Percentiles rank a stretch among this genome's conserved stretches.
Conservation (phyloP, 2,888 invertebrate species). For the Brachyptera risi region DNA sequence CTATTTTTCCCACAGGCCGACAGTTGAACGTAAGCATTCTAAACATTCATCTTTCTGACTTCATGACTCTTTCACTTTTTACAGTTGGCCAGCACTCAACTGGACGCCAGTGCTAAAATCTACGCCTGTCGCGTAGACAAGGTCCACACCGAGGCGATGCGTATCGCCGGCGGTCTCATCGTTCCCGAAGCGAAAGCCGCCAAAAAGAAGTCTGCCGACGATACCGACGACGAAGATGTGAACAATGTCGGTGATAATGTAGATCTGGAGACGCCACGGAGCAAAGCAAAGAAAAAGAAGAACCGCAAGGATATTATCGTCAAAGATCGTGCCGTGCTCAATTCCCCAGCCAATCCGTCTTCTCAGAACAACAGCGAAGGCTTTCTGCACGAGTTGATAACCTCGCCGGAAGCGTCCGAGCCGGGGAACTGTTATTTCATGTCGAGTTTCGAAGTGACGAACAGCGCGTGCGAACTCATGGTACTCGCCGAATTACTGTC, state of each 20-base stretch:
- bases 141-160: conserved; percentile 73
- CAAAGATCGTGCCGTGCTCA: conserved; percentile 20
- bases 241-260: conserved; percentile 30
- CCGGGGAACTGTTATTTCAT: conserved; percentile 34
- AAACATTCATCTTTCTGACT: too few relatives aligned
- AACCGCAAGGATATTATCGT: conserved; percentile 36
- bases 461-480: conserved; percentile 39
- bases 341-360: not conserved
- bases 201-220: conserved; percentile 29
- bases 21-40: too few relatives aligned
- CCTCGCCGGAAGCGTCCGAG: conserved; percentile 27
- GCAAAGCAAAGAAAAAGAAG: conserved; percentile 40
- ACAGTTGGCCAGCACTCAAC: conserved; percentile 76
- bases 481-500: conserved; percentile 35
- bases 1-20: too few relatives aligned
- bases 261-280: not conserved
- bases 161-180: conserved; percentile 66
- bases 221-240: conserved; percentile 34
- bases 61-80: not conserved
- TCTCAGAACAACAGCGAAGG: not conserved
- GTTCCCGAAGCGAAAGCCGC: conserved; percentile 9
- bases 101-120: conserved; percentile 86
- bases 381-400: conserved; percentile 14
- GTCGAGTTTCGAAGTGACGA: conserved; percentile 34
- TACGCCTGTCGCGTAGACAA: conserved; percentile 85